These are phyloP conservation scores for Ormyrus thymus DNA, from an alignment of 2,888 invertebrate species.

Conservation along the genomic window DNA sequence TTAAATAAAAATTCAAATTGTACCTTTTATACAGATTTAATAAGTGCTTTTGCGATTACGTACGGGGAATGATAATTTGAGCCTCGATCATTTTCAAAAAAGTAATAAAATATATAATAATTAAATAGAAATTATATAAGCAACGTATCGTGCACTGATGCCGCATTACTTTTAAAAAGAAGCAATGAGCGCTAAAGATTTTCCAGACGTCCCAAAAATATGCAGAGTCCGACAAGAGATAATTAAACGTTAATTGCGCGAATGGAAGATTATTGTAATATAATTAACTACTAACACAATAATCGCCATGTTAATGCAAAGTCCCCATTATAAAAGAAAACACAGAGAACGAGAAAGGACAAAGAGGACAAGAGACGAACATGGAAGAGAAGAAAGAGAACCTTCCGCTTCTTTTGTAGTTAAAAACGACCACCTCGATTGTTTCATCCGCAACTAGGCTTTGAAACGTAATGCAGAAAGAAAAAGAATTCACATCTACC, in stretches of 20 bases:
- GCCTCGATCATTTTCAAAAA: no score
- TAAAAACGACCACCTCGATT: slow-evolving; percentile 32
- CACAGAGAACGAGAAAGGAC: slow-evolving; percentile 17
- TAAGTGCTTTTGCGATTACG: no score
- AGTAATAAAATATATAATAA: no score
- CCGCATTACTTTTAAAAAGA: no score
- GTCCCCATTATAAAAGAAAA: slow-evolving; percentile 20
- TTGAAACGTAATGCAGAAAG: slow-evolving; percentile 10
- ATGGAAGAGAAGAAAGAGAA: slow-evolving; percentile 6
- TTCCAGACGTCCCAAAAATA: no score
- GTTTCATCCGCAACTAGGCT: slow-evolving; percentile 22
- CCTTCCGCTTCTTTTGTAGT: slow-evolving; percentile 30
- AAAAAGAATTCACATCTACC: neutral
- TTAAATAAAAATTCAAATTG: no score
- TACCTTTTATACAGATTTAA: no score
- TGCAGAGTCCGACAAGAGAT: neutral
- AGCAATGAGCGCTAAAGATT: no score
- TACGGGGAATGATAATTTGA: no score
- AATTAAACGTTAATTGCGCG: slow-evolving; percentile 2
- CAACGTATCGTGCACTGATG: no score
- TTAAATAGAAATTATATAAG: no score
- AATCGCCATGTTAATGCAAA: slow-evolving; percentile 17
- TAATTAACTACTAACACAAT: slow-evolving; percentile 24
- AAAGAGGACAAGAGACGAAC: slow-evolving; percentile 7
- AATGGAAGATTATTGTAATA: slow-evolving; percentile 15